Evolutionary conservation across 2,888 invertebrate genomes (phyloP), one percentile per base, ranked within the genome.

Genomic region (Ormyrus pomaceus): DNA sequence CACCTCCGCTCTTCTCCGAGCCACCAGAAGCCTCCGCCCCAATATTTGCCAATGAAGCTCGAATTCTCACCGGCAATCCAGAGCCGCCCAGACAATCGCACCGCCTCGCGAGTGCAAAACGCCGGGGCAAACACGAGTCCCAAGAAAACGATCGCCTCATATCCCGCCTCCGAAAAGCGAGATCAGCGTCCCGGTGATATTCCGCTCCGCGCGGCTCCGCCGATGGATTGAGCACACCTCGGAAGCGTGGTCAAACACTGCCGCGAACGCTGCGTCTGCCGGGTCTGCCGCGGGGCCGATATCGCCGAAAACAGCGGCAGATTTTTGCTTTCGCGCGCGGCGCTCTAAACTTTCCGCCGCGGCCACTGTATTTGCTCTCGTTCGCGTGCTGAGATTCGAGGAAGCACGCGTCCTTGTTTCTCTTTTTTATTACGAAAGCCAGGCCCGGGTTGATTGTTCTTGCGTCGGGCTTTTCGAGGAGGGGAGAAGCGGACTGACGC

Each of bases 141-240:
- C 34, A 34, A 34, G 34, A 34, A 34, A 34, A 34, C 34, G 34
- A 34, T 34, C 34, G 34, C 4, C 34, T 34, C 34, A 34, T 34
- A 34, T 34, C 34, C 4, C 4, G 34, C 34, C 6, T n/a, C 10
- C 5, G 13, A 55, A 45, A 61, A 13, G 13, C 71, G 48, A 64
- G 74, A 79, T 73, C 79, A 64, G 13, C 69, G 79, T 62, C 74
- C 68, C 58, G 56, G 79, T 75, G 55, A 76, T 80, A 80, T 80
- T 80, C 80, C 80, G 72, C 3, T 13, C n/a, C 13, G 45, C 59
- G 53, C 19, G 66, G 10, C 13, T 55, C 51, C 51, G 74, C 8
- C 51, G 73, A 73, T 56, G n/a, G 34, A 62, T 62, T 53, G 56
- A 5, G 72, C 53, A 19, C 65, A 51, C 55, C 5, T 46, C n/a